Evolutionary conservation across 35 echinoderm and acorn worm genomes (phyloP).

Genomic region (Apostichopus japonicus): DNA sequence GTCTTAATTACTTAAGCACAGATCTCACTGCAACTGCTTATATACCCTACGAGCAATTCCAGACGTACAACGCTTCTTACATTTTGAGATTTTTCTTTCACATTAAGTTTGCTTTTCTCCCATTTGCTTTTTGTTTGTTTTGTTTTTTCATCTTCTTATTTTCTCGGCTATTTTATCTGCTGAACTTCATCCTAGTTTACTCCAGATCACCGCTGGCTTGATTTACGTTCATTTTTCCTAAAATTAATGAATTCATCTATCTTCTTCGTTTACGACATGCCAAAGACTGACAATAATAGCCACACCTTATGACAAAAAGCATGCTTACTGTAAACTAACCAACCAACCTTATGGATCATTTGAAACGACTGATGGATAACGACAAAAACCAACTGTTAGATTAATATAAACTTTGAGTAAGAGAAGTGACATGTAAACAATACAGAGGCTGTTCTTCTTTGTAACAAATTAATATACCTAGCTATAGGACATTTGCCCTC

Average conservation of each 20-base stretch:
- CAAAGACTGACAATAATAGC: neutral
- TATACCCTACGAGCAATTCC: neutral
- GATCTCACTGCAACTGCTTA: neutral
- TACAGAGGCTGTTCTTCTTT: neutral
- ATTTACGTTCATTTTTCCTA: neutral
- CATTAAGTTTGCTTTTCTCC: neutral
- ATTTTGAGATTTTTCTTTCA: neutral
- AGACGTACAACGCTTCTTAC: neutral
- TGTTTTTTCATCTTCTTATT: neutral
- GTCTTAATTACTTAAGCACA: neutral
- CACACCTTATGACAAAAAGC: neutral
- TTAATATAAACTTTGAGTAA: neutral
- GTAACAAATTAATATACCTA: neutral
- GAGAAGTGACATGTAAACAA: neutral
- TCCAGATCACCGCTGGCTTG: neutral
- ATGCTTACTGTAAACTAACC: neutral
- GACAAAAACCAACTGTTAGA: neutral
- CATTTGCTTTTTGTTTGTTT: neutral
- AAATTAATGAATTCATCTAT: slow-evolving; percentile 6
- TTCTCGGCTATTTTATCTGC: neutral
- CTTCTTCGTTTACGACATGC: neutral
- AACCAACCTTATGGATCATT: neutral
- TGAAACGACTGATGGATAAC: neutral
- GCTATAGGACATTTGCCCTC: too few relatives aligned
- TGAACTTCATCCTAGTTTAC: neutral